Base-by-base conservation (phyloP, 2,113 vertebrate genomes). In the Oceanodroma tethys region DNA sequence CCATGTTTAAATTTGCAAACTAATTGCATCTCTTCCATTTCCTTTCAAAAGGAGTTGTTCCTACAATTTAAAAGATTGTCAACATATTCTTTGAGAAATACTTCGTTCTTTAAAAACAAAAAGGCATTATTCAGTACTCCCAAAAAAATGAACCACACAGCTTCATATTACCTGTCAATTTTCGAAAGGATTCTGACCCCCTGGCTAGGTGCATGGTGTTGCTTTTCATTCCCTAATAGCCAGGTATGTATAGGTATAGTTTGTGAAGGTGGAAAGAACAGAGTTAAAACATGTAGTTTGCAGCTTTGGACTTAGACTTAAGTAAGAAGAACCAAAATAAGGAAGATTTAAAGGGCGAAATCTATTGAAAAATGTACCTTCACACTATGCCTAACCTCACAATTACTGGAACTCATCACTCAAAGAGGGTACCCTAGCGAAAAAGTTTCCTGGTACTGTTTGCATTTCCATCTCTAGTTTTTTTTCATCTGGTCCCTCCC, bases 21-120 rank as follows among this genome's bases (percentile, higher is more conserved):
- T 98, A 98, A 98, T 93, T 97, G 80, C 94, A 94, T 96, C 84
- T 95, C 94, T 98, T 97, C 87, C 52, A 36, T 97, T 97, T 95
- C 82, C 94, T 91, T 97, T 97, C 97, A 86, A 55, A 97, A 97
- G 82, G 85, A 97, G 47, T 70, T 93, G 53, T 81, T 97, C 81
- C 91, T 96, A 89, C 85, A 95, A 95, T 96, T 97, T 94, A 90
- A 91, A 95, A 95, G 67, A 89, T 90, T 92, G 80, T 53, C 66
- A 83, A 84, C 22, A 81, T 59, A 70, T 42, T 78, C 73, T 66
- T 94, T 65, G 87, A 88, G 88, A 97, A 86, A 74, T 73, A 78
- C 20, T 95, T 63, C 72, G 71, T 62, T 58, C 88, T 58, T 84
- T 59, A 79, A 82, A 89, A 88, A 86, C 67, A 95, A 71, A 63